A percentile compares a stretch with the other conserved stretches of the same genome.
Conservation (phyloP, 2,113 vertebrate species). For the Phainopepla nitens region DNA sequence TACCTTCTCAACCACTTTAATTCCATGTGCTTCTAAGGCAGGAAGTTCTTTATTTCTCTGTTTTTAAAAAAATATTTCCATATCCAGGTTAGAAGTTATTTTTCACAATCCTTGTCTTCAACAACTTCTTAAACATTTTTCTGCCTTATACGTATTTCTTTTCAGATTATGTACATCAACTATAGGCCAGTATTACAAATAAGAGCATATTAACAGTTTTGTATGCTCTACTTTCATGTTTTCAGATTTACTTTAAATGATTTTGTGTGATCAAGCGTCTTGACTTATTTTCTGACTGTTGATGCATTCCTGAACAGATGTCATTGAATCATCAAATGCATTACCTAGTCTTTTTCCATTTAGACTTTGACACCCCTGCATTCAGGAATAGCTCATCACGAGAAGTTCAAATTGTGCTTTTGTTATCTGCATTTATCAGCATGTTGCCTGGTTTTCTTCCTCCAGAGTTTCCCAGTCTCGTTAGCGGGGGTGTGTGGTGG, state of each 20-base stretch:
- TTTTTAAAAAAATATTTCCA: not conserved
- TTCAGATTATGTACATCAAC: not conserved
- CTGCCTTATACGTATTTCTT: not conserved
- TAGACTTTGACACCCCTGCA: not conserved
- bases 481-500: not conserved
- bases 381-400: not conserved
- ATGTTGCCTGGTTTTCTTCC: not conserved
- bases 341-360: not conserved
- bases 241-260: not conserved
- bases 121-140: not conserved
- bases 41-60: not conserved
- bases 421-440: not conserved
- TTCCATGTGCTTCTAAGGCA: not conserved
- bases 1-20: not conserved
- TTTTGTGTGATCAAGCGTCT: not conserved
- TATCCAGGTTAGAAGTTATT: not conserved
- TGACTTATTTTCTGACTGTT: not conserved
- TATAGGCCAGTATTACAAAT: not conserved
- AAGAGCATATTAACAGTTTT: not conserved
- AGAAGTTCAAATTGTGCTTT: not conserved
- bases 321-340: not conserved
- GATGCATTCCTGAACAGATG: not conserved
- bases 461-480: not conserved
- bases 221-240: not conserved
- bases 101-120: not conserved